These are phyloP conservation scores for Ophonus ardosiacus DNA, from an alignment of 2,888 invertebrate species.

Conservation along the genomic window DNA sequence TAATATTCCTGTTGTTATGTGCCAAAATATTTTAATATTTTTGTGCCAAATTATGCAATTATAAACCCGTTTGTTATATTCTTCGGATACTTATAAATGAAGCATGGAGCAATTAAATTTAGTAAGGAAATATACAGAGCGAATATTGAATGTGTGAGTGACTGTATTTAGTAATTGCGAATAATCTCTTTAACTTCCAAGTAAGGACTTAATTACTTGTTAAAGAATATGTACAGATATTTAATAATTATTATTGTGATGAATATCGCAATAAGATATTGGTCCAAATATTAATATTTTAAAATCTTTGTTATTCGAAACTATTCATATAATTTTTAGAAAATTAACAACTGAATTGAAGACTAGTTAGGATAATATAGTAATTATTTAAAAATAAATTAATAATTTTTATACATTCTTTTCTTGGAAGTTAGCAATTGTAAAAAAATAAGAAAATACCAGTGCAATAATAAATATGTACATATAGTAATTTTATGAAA, in stretches of 20 bases:
- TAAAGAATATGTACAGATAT: constrained; percentile 33
- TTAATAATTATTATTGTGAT: constrained; percentile 19
- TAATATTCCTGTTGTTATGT: background rate
- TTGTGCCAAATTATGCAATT: constrained; percentile 1
- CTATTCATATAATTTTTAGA: constrained; percentile 23
- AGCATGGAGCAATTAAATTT: background rate
- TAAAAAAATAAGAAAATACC: constrained; percentile 44
- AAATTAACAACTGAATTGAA: constrained; percentile 8
- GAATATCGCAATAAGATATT: constrained; percentile 28
- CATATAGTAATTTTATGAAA: constrained; percentile 27
- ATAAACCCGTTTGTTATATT: background rate
- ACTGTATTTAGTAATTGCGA: constrained; percentile 30
- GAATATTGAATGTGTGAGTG: constrained; percentile 36
- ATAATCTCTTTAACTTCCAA: constrained; percentile 36
- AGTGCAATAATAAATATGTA: constrained; percentile 59
- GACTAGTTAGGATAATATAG: constrained; percentile 32
- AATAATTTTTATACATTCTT: constrained; percentile 39
- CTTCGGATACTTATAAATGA: constrained; percentile 1
- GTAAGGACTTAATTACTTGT: constrained; percentile 25
- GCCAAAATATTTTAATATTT: constrained; percentile 28
- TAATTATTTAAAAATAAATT: constrained; percentile 25
- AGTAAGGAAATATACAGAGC: constrained; percentile 15
- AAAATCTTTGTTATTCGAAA: constrained; percentile 13
- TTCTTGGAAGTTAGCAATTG: constrained; percentile 38
- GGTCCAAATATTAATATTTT: constrained; percentile 35